phyloP scores from a whole-genome alignment of 2,888 invertebrate species.

The Drosophila robusta region DNA sequence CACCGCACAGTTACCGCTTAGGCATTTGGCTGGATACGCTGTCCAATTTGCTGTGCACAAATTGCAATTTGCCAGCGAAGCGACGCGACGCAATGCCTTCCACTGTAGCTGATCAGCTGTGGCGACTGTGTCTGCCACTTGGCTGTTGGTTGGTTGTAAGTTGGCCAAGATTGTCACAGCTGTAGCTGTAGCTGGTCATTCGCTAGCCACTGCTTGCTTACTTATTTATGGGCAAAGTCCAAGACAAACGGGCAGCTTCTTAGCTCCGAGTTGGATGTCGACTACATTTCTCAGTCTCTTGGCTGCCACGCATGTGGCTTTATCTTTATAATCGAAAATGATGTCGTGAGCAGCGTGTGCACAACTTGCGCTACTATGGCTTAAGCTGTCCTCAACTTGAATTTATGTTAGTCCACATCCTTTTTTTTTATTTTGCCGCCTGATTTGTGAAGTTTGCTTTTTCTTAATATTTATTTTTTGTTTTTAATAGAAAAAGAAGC shows the following conservation, averaged over 20 bases:
- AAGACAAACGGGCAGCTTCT: constrained; percentile 37
- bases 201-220: constrained; percentile 43
- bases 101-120: constrained; percentile 53
- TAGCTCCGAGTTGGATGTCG: constrained; percentile 16
- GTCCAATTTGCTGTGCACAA: constrained; percentile 47
- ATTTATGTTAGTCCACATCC: constrained; percentile 45
- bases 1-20: background rate
- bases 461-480: constrained; percentile 8
- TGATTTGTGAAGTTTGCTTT: constrained; percentile 32
- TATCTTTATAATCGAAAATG: constrained; percentile 66
- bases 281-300: constrained; percentile 1
- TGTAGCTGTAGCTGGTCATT: constrained; percentile 2
- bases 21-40: constrained; percentile 17
- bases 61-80: constrained; percentile 51
- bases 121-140: constrained; percentile 38
- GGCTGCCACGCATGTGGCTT: constrained; percentile 21
- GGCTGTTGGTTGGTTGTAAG: constrained; percentile 27
- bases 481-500: constrained; percentile 32
- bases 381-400: constrained; percentile 47
- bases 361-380: constrained; percentile 33
- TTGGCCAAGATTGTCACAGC: constrained; percentile 21
- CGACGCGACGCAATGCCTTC: constrained; percentile 12
- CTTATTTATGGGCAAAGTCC: constrained; percentile 60
- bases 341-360: constrained; percentile 46
- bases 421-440: constrained; percentile 6